phyloP scores from a whole-genome alignment of 2,797 vertebrate genomes.

The Lerista edwardsae region DNA sequence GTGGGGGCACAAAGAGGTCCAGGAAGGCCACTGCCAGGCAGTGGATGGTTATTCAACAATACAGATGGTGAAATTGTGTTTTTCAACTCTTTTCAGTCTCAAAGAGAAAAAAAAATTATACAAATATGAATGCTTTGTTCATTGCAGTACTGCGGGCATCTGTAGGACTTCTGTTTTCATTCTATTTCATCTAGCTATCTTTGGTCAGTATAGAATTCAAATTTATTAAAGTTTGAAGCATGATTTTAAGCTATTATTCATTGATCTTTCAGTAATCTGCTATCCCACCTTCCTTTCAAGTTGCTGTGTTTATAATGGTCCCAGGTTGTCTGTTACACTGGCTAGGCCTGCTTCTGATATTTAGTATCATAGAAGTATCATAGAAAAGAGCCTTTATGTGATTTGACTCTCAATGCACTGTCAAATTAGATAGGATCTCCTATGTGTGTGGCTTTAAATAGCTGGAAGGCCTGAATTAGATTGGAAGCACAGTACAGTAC shows the following conservation, averaged over 20 bases:
- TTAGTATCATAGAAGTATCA: background rate
- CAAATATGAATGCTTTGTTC: too few species aligned
- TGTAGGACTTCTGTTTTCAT: background rate
- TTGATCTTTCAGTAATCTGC: background rate
- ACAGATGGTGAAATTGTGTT: background rate
- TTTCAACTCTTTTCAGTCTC: too few species aligned
- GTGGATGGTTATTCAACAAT: background rate
- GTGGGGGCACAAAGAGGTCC: too few species aligned
- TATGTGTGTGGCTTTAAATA: too few species aligned
- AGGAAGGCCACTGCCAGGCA: too few species aligned
- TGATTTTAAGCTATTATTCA: background rate
- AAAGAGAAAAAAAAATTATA: background rate
- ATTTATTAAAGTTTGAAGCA: background rate
- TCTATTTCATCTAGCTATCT: background rate
- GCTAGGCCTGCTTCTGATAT: background rate
- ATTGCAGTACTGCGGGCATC: too few species aligned
- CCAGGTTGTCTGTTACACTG: background rate
- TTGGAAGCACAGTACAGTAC: too few species aligned
- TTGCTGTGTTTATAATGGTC: background rate
- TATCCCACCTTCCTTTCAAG: background rate
- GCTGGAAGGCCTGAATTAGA: too few species aligned
- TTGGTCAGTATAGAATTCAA: background rate
- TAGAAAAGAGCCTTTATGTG: background rate
- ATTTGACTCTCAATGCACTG: too few species aligned
- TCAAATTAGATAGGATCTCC: too few species aligned